Base-by-base conservation (phyloP, 2,797 vertebrate genomes). In the Acanthopagrus latus region DNA sequence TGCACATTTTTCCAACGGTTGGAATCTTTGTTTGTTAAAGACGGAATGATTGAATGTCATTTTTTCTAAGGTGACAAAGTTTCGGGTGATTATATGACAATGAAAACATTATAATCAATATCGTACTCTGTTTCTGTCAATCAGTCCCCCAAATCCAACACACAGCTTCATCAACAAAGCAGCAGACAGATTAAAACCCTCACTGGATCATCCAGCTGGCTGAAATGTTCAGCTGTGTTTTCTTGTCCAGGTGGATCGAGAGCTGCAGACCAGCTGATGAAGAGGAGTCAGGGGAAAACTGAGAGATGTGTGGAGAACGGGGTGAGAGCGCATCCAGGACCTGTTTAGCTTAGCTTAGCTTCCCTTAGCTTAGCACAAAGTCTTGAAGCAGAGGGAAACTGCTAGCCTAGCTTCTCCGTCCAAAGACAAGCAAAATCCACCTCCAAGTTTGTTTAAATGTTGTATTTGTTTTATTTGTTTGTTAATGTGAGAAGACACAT, bases 281-380 rank as follows among this genome's bases (percentile, higher is more conserved):
- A 95, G 88, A 96, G 96, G 92, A 97, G 96, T 51, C 95, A 95
- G 25, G 86, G 93, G 70, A 97, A 97, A 81, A 73, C 86, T 70
- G 97, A 97, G 58, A 89, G 95, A 73, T 89, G 93, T 84, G 88
- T 95, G 86, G 97, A 98, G 88, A 97, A 98, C 16, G 97, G 96
- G 77, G 97, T 98, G 93, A 95, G 96, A 25, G 14, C 4, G 27
- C 27, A 27, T 27, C 27, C 27, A 27, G 27, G 27, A 27, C 3
- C 27, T 27, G 27, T 27, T 27, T 27, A 27, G 29, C 29, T 33
- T 27, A 27, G 27, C 27, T 27, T 33, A 33, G 29, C 1, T 38
- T 52, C 59, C 43, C 50, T 0, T 56, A 44, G 57, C 51, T 68
- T 63, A 73, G 57, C 70, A 70, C 21, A 50, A 64, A 64, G 12